Evolutionary conservation across 2,888 invertebrate species (phyloP).

Genomic region (Sturmia bella): DNA sequence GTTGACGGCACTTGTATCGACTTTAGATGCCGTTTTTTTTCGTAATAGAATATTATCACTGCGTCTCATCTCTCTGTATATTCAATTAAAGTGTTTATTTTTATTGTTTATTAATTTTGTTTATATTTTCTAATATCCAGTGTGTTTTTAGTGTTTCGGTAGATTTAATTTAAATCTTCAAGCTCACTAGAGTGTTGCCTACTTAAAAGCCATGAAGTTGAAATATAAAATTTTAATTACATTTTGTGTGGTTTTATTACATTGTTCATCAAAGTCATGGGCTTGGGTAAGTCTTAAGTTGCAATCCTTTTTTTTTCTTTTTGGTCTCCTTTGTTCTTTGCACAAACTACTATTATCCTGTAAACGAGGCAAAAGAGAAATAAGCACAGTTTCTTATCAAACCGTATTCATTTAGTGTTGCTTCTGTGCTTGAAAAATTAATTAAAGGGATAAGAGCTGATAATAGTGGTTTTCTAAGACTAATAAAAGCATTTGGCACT

Average conservation of each 20-base stretch:
- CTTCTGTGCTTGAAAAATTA: constrained; percentile 31
- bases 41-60: constrained; percentile 16
- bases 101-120: constrained; percentile 12
- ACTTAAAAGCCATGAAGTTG: constrained; percentile 71
- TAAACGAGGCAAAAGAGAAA: background rate
- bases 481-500: background rate
- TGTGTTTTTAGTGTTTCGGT: constrained; percentile 29
- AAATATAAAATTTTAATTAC: constrained; percentile 69
- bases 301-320: background rate
- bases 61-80: background rate
- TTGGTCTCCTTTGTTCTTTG: background rate
- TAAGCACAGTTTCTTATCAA: background rate
- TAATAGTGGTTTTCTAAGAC: constrained; percentile 2
- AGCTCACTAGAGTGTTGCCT: constrained; percentile 17
- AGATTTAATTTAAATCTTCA: constrained; percentile 17
- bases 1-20: background rate
- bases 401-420: constrained; percentile 5
- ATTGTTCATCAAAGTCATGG: constrained; percentile 65
- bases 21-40: background rate
- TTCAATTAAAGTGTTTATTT: constrained; percentile 22
- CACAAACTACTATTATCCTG: background rate
- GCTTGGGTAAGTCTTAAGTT: constrained; percentile 76
- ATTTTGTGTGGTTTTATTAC: constrained; percentile 67
- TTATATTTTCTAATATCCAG: constrained; percentile 6
- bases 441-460: constrained; percentile 32